Evolutionary conservation across 2,888 invertebrate species (phyloP).

Genomic region (Papilio elwesi): DNA sequence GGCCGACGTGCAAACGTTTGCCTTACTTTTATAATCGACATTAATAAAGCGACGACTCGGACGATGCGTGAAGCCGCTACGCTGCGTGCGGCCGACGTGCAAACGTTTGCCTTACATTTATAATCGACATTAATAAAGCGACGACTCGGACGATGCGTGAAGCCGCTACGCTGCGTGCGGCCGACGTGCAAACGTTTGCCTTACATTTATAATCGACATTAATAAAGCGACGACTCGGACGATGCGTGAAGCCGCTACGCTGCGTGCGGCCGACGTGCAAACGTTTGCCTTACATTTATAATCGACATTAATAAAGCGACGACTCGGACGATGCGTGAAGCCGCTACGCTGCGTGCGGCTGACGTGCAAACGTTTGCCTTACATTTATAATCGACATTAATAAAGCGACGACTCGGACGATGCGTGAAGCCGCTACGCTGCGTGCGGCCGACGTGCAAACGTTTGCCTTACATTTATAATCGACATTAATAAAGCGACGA

Average conservation of each 20-base stretch:
- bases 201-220: constrained; percentile 17
- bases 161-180: not conserved
- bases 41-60: constrained; percentile 40
- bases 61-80: constrained; percentile 44
- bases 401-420: constrained; percentile 43
- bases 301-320: constrained; percentile 29
- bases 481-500: constrained; percentile 36
- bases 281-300: constrained; percentile 16
- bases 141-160: constrained; percentile 47
- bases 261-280: not conserved
- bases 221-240: constrained; percentile 42
- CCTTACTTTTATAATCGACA: constrained; percentile 15
- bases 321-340: constrained; percentile 46
- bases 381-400: constrained; percentile 22
- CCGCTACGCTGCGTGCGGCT: not conserved
- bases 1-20: not conserved
- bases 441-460: not conserved
- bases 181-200: not conserved
- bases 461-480: constrained; percentile 18
- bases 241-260: constrained; percentile 43
- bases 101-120: constrained; percentile 9
- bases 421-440: constrained; percentile 40
- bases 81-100: not conserved
- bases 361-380: not conserved
- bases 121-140: constrained; percentile 24